phyloP scores from a whole-genome alignment of 2,113 vertebrate genomes.

The Canis aureus region DNA sequence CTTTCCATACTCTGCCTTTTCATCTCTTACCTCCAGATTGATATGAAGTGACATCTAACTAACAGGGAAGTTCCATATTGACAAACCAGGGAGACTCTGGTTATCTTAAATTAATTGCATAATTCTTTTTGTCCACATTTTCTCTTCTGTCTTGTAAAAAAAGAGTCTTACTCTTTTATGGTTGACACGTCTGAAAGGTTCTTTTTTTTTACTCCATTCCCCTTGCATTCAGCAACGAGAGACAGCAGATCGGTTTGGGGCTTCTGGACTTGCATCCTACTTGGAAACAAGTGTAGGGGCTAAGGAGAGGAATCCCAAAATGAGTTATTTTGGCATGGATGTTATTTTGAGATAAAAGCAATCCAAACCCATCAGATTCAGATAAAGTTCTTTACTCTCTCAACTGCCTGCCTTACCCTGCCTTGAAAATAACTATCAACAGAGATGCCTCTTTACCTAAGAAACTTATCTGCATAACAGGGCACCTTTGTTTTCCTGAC shows the following conservation, averaged over 20 bases:
- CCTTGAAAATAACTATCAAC: background rate
- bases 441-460: background rate
- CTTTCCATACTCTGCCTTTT: background rate
- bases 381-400: background rate
- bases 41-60: background rate
- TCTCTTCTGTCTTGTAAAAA: background rate
- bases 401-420: background rate
- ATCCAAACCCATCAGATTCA: background rate
- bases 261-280: background rate
- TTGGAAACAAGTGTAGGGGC: background rate
- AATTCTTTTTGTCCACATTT: background rate
- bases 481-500: background rate
- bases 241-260: background rate
- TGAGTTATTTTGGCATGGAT: background rate
- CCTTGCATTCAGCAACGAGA: background rate
- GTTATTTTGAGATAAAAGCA: background rate
- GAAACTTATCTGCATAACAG: background rate
- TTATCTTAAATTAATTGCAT: background rate
- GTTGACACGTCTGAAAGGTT: background rate
- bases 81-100: background rate
- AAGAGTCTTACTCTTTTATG: background rate
- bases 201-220: background rate
- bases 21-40: background rate
- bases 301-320: background rate
- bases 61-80: background rate